Conservation (phyloP, 2,888 invertebrate genomes). For the Lasius platythorax region DNA sequence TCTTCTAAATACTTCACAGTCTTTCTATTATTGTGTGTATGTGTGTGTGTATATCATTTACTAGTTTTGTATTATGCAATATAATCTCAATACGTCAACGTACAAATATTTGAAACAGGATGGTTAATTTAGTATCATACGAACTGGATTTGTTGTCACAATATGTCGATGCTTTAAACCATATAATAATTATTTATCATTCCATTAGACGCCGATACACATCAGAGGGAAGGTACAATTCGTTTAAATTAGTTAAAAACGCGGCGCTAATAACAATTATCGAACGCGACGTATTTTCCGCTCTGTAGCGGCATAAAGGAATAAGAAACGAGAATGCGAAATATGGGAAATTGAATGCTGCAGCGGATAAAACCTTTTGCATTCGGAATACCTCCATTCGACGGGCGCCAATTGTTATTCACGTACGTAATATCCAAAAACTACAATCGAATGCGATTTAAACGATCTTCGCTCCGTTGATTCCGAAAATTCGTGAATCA, state of each 20-base stretch:
- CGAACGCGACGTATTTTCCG: conserved; percentile 10
- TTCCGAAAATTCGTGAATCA: conserved; percentile 33
- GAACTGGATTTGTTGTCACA: background rate
- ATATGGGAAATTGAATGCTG: conserved; percentile 49
- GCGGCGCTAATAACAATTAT: conserved; percentile 37
- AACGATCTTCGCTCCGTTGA: conserved; percentile 44
- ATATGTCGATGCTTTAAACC: conserved; percentile 21
- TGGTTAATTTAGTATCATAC: background rate
- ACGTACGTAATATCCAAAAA: conserved; percentile 42
- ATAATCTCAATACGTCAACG: background rate
- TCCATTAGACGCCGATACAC: conserved; percentile 19
- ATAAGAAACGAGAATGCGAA: conserved; percentile 37
- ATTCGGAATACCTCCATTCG: conserved; percentile 2
- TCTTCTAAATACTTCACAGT: background rate
- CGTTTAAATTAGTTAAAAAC: conserved; percentile 29
- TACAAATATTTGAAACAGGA: conserved; percentile 2
- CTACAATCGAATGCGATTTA: conserved; percentile 48
- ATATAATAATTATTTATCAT: conserved; percentile 42
- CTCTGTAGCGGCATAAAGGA: background rate
- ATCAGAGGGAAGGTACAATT: background rate
- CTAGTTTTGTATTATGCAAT: background rate
- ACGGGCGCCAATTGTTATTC: conserved; percentile 20
- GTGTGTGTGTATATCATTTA: background rate
- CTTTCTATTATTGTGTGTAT: background rate
- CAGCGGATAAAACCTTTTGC: conserved; percentile 43